A percentile compares a stretch with the other conserved stretches of the same genome.
Evolutionary conservation across 2,113 vertebrate genomes (phyloP).

Genomic region (Larimichthys polyactis): DNA sequence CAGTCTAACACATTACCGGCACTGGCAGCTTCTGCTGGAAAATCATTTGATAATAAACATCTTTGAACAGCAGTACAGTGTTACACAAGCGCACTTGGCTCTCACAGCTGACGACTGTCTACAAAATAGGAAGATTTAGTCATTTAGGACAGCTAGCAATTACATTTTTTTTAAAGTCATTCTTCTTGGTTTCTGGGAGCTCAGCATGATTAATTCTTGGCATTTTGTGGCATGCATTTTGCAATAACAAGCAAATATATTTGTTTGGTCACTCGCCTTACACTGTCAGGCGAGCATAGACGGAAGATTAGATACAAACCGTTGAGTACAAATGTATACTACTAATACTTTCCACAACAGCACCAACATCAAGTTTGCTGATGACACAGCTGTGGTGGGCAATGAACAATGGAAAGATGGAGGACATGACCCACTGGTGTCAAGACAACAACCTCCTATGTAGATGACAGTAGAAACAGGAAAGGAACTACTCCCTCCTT

Average conservation of each 20-base stretch:
- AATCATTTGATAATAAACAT: conserved; percentile 40
- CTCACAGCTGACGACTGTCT: conserved; percentile 15
- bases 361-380: too few species aligned
- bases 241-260: conserved; percentile 18
- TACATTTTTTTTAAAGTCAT: conserved; percentile 23
- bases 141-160: not conserved
- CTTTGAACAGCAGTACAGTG: conserved; percentile 22
- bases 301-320: conserved; percentile 6
- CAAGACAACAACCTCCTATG: too few species aligned
- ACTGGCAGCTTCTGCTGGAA: conserved; percentile 52
- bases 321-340: too few species aligned
- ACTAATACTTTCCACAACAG: too few species aligned
- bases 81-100: conserved; percentile 35
- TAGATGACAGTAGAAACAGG: too few species aligned
- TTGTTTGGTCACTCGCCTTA: conserved; percentile 18
- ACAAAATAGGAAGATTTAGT: conserved; percentile 15
- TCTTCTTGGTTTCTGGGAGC: conserved; percentile 26
- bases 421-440: too few species aligned
- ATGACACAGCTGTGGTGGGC: too few species aligned
- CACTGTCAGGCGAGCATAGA: not conserved
- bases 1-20: conserved; percentile 30
- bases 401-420: too few species aligned
- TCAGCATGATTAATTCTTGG: conserved; percentile 25
- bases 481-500: too few species aligned
- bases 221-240: not conserved